A percentile compares a stretch with the other conserved stretches of the same genome.
Evolutionary conservation across 2,797 vertebrate species (phyloP).

Genomic region (Xenops minutus): DNA sequence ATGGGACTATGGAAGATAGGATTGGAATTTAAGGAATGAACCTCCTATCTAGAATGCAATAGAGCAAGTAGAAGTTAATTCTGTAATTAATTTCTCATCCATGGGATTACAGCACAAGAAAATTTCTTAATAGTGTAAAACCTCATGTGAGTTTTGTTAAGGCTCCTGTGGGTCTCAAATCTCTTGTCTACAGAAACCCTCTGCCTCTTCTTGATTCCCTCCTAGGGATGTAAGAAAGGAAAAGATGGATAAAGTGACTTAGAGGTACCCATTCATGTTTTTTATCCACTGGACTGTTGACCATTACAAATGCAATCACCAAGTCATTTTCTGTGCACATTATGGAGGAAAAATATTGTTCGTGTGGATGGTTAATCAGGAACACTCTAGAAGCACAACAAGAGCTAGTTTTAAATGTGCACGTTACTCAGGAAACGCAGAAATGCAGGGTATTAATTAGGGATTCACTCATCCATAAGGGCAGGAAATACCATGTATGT

Average conservation of each 20-base stretch:
- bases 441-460: background rate
- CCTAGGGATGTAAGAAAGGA: background rate
- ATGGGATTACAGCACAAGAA: background rate
- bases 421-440: background rate
- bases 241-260: background rate
- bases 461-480: background rate
- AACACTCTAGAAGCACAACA: background rate
- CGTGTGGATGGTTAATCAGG: background rate
- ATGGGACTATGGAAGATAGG: background rate
- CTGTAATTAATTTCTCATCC: background rate
- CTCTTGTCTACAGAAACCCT: background rate
- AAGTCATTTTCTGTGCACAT: background rate
- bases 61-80: background rate
- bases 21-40: background rate
- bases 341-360: background rate
- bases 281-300: background rate
- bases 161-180: background rate
- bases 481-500: background rate
- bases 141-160: background rate
- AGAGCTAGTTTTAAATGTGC: background rate
- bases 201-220: background rate
- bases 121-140: background rate
- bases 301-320: background rate
- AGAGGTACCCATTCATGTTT: background rate
- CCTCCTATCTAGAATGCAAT: background rate